phyloP scores from a whole-genome alignment of 2,888 invertebrate species.

The Spodoptera picta region DNA sequence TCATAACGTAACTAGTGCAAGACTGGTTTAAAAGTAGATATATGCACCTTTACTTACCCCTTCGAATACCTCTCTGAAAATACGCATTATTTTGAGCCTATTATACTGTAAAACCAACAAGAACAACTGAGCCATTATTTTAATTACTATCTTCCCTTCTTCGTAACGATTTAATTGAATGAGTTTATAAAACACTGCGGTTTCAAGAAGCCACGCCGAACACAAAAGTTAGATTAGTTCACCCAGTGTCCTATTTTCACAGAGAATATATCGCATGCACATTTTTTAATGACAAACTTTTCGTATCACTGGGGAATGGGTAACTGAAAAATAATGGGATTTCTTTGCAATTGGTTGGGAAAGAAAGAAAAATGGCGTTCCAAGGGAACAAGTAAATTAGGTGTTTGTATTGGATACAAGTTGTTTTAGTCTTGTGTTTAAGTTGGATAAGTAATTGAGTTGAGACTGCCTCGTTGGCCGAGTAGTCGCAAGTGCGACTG shows the following conservation, averaged over 20 bases:
- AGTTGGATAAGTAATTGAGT: conserved; percentile 4
- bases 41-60: too few relatives aligned
- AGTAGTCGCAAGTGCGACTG: too few relatives aligned
- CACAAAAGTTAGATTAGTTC: conserved; percentile 79
- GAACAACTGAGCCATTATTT: background rate
- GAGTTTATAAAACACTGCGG: conserved; percentile 58
- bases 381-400: conserved; percentile 3
- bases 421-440: conserved; percentile 16
- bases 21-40: too few relatives aligned
- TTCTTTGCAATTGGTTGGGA: conserved; percentile 44
- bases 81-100: too few relatives aligned
- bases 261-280: conserved; percentile 51
- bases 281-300: conserved; percentile 56
- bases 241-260: conserved; percentile 35
- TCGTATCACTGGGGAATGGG: conserved; percentile 29
- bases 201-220: conserved; percentile 60
- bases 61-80: too few relatives aligned
- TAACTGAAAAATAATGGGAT: conserved; percentile 43
- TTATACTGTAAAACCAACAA: too few relatives aligned
- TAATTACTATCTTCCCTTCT: conserved; percentile 39
- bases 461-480: too few relatives aligned
- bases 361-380: conserved; percentile 23
- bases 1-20: too few relatives aligned
- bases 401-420: conserved; percentile 8
- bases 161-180: conserved; percentile 67